These are phyloP conservation scores for Pseudorhombus dupliciocellatus DNA, from an alignment of 2,113 vertebrate genomes.

Conservation along the genomic window DNA sequence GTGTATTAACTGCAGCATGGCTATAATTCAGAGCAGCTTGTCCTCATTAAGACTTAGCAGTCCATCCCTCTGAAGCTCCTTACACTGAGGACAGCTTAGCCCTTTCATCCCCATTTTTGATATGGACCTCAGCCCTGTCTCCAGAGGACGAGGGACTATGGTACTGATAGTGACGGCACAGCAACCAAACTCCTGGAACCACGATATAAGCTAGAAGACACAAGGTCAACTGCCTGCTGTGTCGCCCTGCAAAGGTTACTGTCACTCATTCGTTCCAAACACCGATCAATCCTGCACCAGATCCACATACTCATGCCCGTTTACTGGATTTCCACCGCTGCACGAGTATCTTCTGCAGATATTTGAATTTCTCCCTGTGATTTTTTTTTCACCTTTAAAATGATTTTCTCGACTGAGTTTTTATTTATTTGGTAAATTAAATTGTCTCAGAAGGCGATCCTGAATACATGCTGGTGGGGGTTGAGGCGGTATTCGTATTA, in stretches of 20 bases:
- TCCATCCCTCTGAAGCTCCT: slow-evolving; percentile 69
- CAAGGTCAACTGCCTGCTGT: slow-evolving; percentile 28
- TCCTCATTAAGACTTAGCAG: slow-evolving; percentile 74
- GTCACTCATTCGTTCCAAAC: slow-evolving; percentile 28
- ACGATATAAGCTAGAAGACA: slow-evolving; percentile 25
- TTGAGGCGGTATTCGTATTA: slow-evolving; percentile 12
- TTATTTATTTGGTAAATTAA: not conserved
- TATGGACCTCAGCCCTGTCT: slow-evolving; percentile 59
- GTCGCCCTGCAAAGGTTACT: slow-evolving; percentile 42
- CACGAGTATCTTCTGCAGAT: not conserved
- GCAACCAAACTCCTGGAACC: slow-evolving; percentile 17
- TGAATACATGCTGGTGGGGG: not conserved
- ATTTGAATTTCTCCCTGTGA: not conserved
- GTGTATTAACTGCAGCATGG: slow-evolving; percentile 45
- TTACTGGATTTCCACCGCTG: slow-evolving; percentile 22
- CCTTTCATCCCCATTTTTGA: slow-evolving; percentile 65
- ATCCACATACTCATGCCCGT: slow-evolving; percentile 9
- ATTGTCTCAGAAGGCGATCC: not conserved
- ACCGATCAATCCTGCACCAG: not conserved
- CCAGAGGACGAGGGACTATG: slow-evolving; percentile 8
- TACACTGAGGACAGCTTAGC: slow-evolving; percentile 66
- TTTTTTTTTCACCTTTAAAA: not conserved
- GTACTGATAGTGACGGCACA: slow-evolving; percentile 27
- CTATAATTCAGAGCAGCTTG: slow-evolving; percentile 72
- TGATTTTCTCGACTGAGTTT: not conserved